These are phyloP conservation scores for Drosophila mauritiana DNA, from an alignment of 1,140 invertebrate genomes.

Conservation along the genomic window DNA sequence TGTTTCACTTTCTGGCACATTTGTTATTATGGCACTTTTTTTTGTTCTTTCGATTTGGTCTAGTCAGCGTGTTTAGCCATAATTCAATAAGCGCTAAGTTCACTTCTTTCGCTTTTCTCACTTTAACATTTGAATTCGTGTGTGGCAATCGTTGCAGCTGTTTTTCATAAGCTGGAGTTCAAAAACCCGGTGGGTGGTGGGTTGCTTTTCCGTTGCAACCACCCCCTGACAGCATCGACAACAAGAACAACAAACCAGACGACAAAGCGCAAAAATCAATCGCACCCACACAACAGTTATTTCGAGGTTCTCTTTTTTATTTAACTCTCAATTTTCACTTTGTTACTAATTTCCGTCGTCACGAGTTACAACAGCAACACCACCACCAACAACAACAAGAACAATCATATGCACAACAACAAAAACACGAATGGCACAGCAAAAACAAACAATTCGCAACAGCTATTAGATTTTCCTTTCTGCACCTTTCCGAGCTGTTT, in stretches of 20 bases:
- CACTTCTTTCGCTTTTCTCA: neutral
- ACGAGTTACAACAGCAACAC: conserved; percentile 30
- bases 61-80: conserved; percentile 38
- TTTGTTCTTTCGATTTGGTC: neutral
- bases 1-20: neutral
- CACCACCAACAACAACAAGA: conserved; percentile 15
- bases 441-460: conserved; percentile 24
- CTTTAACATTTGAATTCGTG: neutral
- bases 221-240: conserved; percentile 31
- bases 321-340: neutral
- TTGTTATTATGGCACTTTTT: neutral
- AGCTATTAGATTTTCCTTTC: conserved; percentile 2
- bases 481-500: neutral
- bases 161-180: conserved; percentile 4
- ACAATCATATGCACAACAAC: neutral
- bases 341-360: conserved; percentile 28
- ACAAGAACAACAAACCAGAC: conserved; percentile 33
- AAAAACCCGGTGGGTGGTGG: conserved; percentile 3
- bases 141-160: conserved; percentile 43
- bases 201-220: conserved; percentile 11
- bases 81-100: conserved; percentile 33
- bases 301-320: no score
- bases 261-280: conserved; percentile 67
- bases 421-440: conserved; percentile 11
- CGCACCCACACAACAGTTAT: conserved; percentile 11